Evolutionary conservation across 1,140 invertebrate genomes (phyloP).

Genomic region (Matsumurasca onukii): DNA sequence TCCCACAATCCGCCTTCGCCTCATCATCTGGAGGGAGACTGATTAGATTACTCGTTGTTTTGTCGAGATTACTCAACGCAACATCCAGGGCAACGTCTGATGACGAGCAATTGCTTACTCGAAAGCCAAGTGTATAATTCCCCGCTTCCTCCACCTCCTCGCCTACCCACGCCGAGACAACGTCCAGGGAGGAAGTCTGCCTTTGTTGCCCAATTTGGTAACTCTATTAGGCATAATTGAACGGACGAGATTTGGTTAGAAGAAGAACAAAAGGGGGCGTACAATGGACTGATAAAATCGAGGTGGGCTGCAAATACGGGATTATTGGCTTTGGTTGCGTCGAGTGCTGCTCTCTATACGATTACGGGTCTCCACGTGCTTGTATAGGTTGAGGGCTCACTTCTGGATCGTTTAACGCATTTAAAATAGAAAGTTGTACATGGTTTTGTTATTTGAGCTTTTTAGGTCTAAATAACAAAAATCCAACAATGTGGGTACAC

Average conservation of each 20-base stretch:
- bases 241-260: slow-evolving; percentile 19
- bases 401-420: no score
- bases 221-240: slow-evolving; percentile 23
- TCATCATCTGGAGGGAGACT: neutral
- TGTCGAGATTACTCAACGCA: neutral
- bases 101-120: neutral
- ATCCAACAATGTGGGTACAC: no score
- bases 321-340: neutral
- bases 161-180: neutral
- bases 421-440: no score
- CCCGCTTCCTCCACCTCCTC: neutral
- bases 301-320: neutral
- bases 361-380: no score
- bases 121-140: slow-evolving; percentile 4
- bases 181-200: neutral
- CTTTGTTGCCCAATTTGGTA: slow-evolving; percentile 24
- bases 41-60: slow-evolving; percentile 5
- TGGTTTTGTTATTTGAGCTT: no score
- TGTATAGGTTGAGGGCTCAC: no score
- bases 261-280: slow-evolving; percentile 19
- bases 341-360: neutral
- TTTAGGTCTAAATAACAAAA: no score
- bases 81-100: neutral
- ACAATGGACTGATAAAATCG: slow-evolving; percentile 25
- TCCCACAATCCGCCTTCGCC: no score